Evolutionary conservation across 2,113 vertebrate species (phyloP), one percentile per base, ranked within the genome.

Genomic region (Lasiurus cinereus): DNA sequence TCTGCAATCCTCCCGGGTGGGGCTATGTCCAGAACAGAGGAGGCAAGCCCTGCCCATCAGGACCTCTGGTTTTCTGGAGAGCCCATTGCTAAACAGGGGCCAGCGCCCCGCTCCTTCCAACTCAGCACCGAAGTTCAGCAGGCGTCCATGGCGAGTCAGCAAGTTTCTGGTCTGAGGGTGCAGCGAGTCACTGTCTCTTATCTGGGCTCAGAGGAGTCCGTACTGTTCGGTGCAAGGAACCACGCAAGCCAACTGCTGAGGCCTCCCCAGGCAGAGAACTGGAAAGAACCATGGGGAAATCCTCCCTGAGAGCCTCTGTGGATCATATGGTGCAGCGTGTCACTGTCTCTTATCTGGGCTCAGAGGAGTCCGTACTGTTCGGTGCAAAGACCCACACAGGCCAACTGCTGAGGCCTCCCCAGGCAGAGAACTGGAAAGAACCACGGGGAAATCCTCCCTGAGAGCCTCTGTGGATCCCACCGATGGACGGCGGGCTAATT

Each of bases 31-130:
- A 69, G 22, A 66, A 76, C 5, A 82, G 66, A 84, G 48, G 7
- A 82, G 27, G 72, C 21, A 82, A 88, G 85, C 13, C 18, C 36
- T 79, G 43, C 21, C 87, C 66, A 94, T 69, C 9, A 76, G 3
- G 31, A 83, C 36, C 79, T 96, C 79, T 70, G 18, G 43, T 73
- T 91, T 94, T 59, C 76, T 70, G n/a, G 46, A 62, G 62, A 94
- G 24, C n/a, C 16, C 19, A 31, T 48, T 91, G 56, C 74, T 90
- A 33, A 82, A 90, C 56, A 92, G 22, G 87, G 72, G 31, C 31
- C n/a, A 33, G 50, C 54, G 18, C 24, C 43, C 8, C 4, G 43
- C 29, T 86, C 36, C 52, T 82, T 92, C 50, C 59, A 77, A 50
- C 50, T 52, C 52, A 83, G 12, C 21, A 31, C 19, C n/a, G 3